Evolutionary conservation across 2,797 vertebrate species (phyloP).

Genomic region (Neostethus bicornis): DNA sequence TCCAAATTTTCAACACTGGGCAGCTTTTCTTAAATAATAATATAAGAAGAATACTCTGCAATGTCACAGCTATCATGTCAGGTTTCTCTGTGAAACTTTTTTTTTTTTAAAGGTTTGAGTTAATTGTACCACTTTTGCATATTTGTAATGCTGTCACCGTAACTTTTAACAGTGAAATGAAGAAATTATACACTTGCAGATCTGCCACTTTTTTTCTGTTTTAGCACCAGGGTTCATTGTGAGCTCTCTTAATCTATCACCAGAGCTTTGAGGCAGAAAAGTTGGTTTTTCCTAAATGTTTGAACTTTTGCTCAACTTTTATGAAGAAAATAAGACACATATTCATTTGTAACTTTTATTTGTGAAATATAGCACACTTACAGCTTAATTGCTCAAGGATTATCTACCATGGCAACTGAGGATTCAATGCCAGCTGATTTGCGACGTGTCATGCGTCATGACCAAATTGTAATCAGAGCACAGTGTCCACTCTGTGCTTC

Average conservation of each 20-base stretch:
- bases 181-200: slow-evolving; percentile 52
- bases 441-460: slow-evolving; percentile 14
- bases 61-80: slow-evolving; percentile 55
- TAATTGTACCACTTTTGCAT: slow-evolving; percentile 47
- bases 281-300: slow-evolving; percentile 55
- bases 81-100: slow-evolving; percentile 61
- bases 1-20: slow-evolving; percentile 44
- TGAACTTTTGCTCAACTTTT: neutral
- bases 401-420: slow-evolving; percentile 4
- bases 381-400: neutral
- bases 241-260: slow-evolving; percentile 39
- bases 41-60: slow-evolving; percentile 40
- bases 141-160: slow-evolving; percentile 66
- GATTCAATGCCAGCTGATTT: slow-evolving; percentile 39
- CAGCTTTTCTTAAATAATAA: slow-evolving; percentile 66
- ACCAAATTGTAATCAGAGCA: slow-evolving; percentile 11
- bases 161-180: slow-evolving; percentile 38
- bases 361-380: neutral
- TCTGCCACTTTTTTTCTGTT: slow-evolving; percentile 44
- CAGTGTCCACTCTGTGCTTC: neutral
- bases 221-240: slow-evolving; percentile 15
- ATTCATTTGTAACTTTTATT: slow-evolving; percentile 31
- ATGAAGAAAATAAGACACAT: slow-evolving; percentile 8
- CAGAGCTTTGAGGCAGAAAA: slow-evolving; percentile 31
- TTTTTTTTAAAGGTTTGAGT: slow-evolving; percentile 48